phyloP scores from a whole-genome alignment of 2,797 vertebrate species.

The Acanthurus lineatus region DNA sequence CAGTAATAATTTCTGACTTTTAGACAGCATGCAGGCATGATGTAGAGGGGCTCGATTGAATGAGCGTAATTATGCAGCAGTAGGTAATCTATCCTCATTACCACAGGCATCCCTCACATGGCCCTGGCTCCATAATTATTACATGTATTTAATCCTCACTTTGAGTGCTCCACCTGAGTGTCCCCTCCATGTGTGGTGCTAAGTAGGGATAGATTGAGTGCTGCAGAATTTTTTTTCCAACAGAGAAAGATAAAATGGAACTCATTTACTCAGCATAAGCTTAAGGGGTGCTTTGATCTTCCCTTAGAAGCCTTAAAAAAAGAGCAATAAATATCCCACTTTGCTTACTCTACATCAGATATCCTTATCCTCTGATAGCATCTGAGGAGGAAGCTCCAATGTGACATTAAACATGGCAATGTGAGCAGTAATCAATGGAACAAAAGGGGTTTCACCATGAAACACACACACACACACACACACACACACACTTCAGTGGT shows the following conservation, averaged over 20 bases:
- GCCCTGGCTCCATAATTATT: conserved; percentile 65
- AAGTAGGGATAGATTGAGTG: conserved; percentile 31
- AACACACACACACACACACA: background rate
- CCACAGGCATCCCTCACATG: conserved; percentile 61
- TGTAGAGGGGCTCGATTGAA: conserved; percentile 59
- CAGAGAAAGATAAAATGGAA: conserved; percentile 29
- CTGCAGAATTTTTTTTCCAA: conserved; percentile 3
- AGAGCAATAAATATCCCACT: conserved; percentile 1
- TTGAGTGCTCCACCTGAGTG: conserved; percentile 57
- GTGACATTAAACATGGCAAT: conserved; percentile 9
- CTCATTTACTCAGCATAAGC: conserved; percentile 28
- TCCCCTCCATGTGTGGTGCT: conserved; percentile 24
- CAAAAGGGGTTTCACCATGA: background rate
- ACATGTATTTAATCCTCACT: conserved; percentile 67
- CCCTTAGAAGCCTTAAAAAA: conserved; percentile 19
- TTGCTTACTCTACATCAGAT: conserved; percentile 20
- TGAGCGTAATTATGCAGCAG: conserved; percentile 68
- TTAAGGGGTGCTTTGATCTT: conserved; percentile 34
- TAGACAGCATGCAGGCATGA: conserved; percentile 38
- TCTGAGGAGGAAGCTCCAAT: conserved; percentile 4
- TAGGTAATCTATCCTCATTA: conserved; percentile 77
- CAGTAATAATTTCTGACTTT: conserved; percentile 63
- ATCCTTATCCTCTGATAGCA: conserved; percentile 22
- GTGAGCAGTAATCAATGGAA: conserved; percentile 15
- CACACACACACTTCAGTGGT: background rate